Evolutionary conservation across 2,113 vertebrate species (phyloP).

Genomic region (Equus przewalskii): DNA sequence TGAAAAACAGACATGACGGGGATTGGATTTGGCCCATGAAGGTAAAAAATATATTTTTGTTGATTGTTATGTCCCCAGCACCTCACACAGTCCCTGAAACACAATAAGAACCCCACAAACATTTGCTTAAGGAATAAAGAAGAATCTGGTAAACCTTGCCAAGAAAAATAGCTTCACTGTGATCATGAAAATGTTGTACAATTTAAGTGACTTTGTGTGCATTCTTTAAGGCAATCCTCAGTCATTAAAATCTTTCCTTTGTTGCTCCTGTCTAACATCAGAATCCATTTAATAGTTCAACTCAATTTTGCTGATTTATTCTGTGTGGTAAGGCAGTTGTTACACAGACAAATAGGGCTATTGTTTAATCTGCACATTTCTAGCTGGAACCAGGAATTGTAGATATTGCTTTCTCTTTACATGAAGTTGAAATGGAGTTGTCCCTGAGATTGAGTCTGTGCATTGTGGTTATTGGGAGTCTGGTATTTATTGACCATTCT

Average conservation of each 20-base stretch:
- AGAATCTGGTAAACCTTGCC: not conserved
- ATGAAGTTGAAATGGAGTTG: not conserved
- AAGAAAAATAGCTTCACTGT: not conserved
- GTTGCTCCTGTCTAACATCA: not conserved
- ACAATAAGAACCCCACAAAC: not conserved
- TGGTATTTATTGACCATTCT: slow-evolving; percentile 80
- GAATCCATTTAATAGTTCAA: not conserved
- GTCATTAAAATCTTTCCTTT: not conserved
- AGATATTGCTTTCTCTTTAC: not conserved
- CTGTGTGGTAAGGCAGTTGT: slow-evolving; percentile 24
- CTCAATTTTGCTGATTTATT: slow-evolving; percentile 42
- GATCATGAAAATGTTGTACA: not conserved
- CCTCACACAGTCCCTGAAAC: not conserved
- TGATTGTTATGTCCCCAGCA: not conserved
- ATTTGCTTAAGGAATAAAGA: slow-evolving; percentile 38
- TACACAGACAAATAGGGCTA: slow-evolving; percentile 52
- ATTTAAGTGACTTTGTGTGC: not conserved
- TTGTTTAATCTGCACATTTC: not conserved
- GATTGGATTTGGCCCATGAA: not conserved
- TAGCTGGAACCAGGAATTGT: not conserved
- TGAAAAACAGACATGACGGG: not conserved
- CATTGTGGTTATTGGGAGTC: slow-evolving; percentile 61
- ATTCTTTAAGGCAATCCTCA: not conserved
- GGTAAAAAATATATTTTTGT: not conserved
- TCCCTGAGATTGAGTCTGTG: slow-evolving; percentile 46